Conservation (phyloP, 2,113 vertebrate genomes). For the Nansenia antarctica region DNA sequence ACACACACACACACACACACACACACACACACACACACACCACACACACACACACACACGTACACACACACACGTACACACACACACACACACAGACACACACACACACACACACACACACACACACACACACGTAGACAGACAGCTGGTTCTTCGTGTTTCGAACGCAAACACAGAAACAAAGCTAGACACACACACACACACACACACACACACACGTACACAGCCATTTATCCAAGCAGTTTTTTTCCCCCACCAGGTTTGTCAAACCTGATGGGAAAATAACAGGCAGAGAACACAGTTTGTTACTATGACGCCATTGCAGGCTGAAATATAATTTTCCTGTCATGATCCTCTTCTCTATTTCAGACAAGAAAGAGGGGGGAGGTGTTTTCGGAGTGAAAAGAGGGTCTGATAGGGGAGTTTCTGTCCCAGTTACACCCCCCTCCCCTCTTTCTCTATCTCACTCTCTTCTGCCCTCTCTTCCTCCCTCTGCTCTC, state of each 20-base stretch:
- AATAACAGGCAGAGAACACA: conserved; percentile 15
- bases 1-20: conserved; percentile 19
- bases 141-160: conserved; percentile 57
- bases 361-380: not conserved
- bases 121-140: conserved; percentile 31
- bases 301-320: not conserved
- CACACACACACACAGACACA: conserved; percentile 12
- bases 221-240: conserved; percentile 12
- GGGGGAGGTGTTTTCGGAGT: not conserved
- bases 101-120: conserved; percentile 1
- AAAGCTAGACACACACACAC: conserved; percentile 3
- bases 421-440: conserved; percentile 30
- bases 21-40: conserved; percentile 12
- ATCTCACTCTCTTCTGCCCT: not conserved
- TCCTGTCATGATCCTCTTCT: too few species aligned
- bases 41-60: conserved; percentile 4
- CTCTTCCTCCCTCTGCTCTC: too few species aligned
- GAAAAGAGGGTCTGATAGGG: not conserved
- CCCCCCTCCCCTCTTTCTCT: conserved; percentile 51
- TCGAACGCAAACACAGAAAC: conserved; percentile 38
- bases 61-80: conserved; percentile 8
- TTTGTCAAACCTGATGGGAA: conserved; percentile 33
- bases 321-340: too few species aligned
- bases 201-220: not conserved
- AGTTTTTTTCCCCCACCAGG: conserved; percentile 1